A percentile compares a stretch with the other conserved stretches of the same genome.
These are phyloP conservation scores for Gadus chalcogrammus DNA, from an alignment of 2,113 vertebrate genomes.

Conservation along the genomic window DNA sequence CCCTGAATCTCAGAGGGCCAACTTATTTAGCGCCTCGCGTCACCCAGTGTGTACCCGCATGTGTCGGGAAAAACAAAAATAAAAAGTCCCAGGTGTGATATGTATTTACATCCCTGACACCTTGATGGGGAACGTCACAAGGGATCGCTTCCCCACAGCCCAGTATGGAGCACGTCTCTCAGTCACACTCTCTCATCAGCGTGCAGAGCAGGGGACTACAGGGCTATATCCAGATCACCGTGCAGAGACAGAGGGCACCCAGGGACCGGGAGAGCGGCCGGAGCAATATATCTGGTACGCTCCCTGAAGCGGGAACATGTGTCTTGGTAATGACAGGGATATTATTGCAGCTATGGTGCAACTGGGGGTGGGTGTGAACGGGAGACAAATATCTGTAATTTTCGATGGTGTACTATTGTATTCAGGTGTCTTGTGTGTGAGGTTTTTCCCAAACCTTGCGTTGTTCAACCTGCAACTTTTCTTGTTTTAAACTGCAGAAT, in stretches of 20 bases:
- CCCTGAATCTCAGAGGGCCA: conserved; percentile 34
- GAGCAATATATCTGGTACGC: conserved; percentile 44
- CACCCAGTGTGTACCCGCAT: conserved; percentile 57
- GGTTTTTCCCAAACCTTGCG: too few relatives aligned
- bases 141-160: conserved; percentile 36
- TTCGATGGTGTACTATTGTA: background rate
- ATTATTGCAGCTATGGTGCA: conserved; percentile 20
- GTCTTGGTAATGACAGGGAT: conserved; percentile 20
- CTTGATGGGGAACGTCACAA: conserved; percentile 42
- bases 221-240: conserved; percentile 58
- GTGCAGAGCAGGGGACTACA: conserved; percentile 13
- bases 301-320: conserved; percentile 25
- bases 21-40: conserved; percentile 56
- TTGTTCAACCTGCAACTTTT: too few relatives aligned
- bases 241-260: conserved; percentile 47
- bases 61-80: conserved; percentile 72
- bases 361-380: conserved; percentile 18
- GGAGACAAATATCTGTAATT: conserved; percentile 28
- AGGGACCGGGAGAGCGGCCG: conserved; percentile 42
- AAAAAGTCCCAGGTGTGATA: conserved; percentile 61
- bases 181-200: conserved; percentile 41
- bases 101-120: conserved; percentile 68
- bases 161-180: conserved; percentile 36
- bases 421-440: too few relatives aligned
- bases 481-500: too few relatives aligned